Evolutionary conservation across 2,797 vertebrate genomes (phyloP), one percentile per base, ranked within the genome.

Genomic region (Mergus octosetaceus): DNA sequence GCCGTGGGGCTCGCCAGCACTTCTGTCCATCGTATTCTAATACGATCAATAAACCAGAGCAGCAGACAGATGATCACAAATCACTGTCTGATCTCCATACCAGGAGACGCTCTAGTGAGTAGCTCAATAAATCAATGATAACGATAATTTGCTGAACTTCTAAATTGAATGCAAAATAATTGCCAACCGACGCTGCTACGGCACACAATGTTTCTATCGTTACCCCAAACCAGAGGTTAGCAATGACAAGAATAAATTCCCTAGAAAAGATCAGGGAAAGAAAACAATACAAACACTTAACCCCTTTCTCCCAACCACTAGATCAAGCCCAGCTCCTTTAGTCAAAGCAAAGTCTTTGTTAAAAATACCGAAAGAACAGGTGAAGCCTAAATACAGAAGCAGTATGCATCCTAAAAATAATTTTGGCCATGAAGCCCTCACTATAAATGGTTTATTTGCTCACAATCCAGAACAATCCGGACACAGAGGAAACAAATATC

Each of bases 291-390:
- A 81, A 74, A 39, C 15, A 22, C 4, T 24, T 10, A 3, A 61
- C 25, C 11, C 57, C 30, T 16, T 38, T 38, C 60, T 78, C 47
- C 25, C 57, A n/a, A 54, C 18, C 45, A 11, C 72, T 32, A 68
- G 53, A 32, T 79, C 45, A 41, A 69, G 66, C 56, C 65, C 22
- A 1, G 76, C n/a, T 62, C 24, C 66, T 32, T n/a, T 3, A 19
- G 51, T 18, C 82, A 83, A 62, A 92, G 61, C 69, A 72, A 71
- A 85, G 45, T 28, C 76, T 85, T 74, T 43, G 58, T 89, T 81
- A 84, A 89, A 92, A 91, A 83, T 85, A 89, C 79, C 36, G 58
- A 56, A 83, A 74, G 91, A 96, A 73, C 85, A 94, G 87, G 93
- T 93, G 94, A 97, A 57, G 77, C 19, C 95, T 94, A 94, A 96